Base-by-base conservation (phyloP, 2,113 vertebrate species). In the Phrynosoma platyrhinos region DNA sequence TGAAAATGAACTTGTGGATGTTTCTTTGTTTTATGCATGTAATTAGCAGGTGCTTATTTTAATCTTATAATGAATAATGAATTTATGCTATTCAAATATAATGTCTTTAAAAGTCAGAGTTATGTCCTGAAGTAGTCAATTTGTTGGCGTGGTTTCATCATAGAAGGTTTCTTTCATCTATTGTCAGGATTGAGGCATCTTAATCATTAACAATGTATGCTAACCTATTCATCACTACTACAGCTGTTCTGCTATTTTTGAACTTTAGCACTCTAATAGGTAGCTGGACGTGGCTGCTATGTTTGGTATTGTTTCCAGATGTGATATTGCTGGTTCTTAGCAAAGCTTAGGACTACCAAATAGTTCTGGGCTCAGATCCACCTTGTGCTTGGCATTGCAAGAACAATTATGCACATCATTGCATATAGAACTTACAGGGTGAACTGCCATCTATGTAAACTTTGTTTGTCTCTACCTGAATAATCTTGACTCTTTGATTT, bases 141-240 rank as follows among this genome's bases (percentile, higher is more conserved):
- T 47, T 87, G 16, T 62, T 83, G 13, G 13, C 12, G 16, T 40
- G 74, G 25, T 72, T 12, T 84, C 88, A 16, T 10, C 25, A 89
- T 80, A 82, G 0, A 16, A 30, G 1, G 6, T 84, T 77, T 78
- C 72, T 87, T 10, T 18, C n/a, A 5, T 72, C 7, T 14, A 55
- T 78, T 36, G 75, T 90, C 42, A 55, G 9, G 84, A 58, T 0
- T 79, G 32, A 85, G 84, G 89, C 64, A 64, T 62, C 91, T 64
- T 83, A 79, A 82, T 82, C 9, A 84, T 27, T 77, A 5, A 64
- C 79, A 53, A 40, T 78, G 52, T 69, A 52, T 78, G 13, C 86
- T 89, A 80, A 78, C 58, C 20, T 21, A 36, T 89, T 82, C 2
- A 0, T 83, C 79, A 21, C 30, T 69, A 1, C 40, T 66, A 32